Conservation (phyloP, 2,113 vertebrate genomes). For the Megalops atlanticus region DNA sequence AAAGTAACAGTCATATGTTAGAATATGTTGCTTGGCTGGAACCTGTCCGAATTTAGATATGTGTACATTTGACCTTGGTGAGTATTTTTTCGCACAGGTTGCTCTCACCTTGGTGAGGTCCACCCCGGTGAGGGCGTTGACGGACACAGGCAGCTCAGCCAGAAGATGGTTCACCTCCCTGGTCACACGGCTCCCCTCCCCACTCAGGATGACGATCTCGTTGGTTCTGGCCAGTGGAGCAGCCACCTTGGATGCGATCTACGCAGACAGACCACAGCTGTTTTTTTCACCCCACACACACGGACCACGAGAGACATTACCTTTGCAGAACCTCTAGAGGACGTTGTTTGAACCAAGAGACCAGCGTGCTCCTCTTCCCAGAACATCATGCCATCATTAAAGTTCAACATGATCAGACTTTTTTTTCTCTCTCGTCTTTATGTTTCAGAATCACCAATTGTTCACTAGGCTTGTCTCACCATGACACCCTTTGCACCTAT, state of each 20-base stretch:
- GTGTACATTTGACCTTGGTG: no score
- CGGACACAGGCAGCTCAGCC: conserved; percentile 83
- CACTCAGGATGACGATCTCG: conserved; percentile 89
- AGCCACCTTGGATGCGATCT: conserved; percentile 87
- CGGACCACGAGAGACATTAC: neutral
- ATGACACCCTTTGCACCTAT: no score
- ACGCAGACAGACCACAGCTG: conserved; percentile 28
- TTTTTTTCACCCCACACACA: neutral
- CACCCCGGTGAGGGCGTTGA: conserved; percentile 89
- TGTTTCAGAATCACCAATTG: no score
- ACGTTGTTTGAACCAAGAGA: no score
- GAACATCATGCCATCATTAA: no score
- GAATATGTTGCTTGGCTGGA: no score
- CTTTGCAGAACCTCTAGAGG: neutral
- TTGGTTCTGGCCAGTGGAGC: conserved; percentile 86
- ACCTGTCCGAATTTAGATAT: no score
- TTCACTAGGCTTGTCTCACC: no score
- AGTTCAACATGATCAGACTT: no score
- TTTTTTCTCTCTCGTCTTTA: no score
- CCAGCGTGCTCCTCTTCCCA: no score
- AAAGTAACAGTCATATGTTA: no score
- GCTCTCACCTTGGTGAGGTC: conserved; percentile 83
- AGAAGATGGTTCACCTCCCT: conserved; percentile 82
- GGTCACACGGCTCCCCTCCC: conserved; percentile 74
- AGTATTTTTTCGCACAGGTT: neutral